Base-by-base conservation (phyloP, 2,797 vertebrate genomes). In the Brotula barbata region DNA sequence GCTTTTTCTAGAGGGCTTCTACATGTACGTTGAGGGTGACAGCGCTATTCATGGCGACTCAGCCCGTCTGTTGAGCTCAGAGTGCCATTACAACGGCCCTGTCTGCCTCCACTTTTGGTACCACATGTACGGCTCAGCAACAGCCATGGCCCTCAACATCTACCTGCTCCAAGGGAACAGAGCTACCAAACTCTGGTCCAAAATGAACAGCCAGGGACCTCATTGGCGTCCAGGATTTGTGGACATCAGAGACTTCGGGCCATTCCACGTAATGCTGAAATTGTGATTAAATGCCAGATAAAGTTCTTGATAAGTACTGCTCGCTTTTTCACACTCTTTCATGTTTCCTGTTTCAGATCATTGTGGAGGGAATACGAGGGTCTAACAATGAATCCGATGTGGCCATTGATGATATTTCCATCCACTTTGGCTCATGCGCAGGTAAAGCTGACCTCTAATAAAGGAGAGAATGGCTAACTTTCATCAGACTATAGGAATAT, bases 61-160 rank as follows among this genome's bases (percentile, higher is more conserved):
- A 1, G 91, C 92, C 19, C 82, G 85, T 0, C 71, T 94, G 64
- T n/a, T 88, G 73, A 94, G 92, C 40, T 81, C 89, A 0, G 19
- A 8, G n/a, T 95, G 94, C 65, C 51, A 64, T 15, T 71, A 66
- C 3, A 34, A 58, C 14, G 89, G 89, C 49, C 77, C 83, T 0
- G 68, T 91, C 62, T 94, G 94, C 78, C 80, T 95, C 70, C 57
- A 77, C 34, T 94, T 94, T 84, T 94, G 93, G 93, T 94, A 94
- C 74, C 87, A 94, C 71, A 92, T 94, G 90, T 89, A 91, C 1
- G 93, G 94, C 13, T 66, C 54, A 5, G 86, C 87, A 11, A 3
- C 9, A 1, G 72, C 80, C 7, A 93, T 92, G 91, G 75, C 79
- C 3, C 85, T 95, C 39, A 86, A 83, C 1, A 54, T 93, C 22